Percentiles rank a stretch among this genome's conserved stretches.
These are phyloP conservation scores for Xenotilapia longispinis DNA, from an alignment of 2,113 vertebrate species.

Conservation along the genomic window DNA sequence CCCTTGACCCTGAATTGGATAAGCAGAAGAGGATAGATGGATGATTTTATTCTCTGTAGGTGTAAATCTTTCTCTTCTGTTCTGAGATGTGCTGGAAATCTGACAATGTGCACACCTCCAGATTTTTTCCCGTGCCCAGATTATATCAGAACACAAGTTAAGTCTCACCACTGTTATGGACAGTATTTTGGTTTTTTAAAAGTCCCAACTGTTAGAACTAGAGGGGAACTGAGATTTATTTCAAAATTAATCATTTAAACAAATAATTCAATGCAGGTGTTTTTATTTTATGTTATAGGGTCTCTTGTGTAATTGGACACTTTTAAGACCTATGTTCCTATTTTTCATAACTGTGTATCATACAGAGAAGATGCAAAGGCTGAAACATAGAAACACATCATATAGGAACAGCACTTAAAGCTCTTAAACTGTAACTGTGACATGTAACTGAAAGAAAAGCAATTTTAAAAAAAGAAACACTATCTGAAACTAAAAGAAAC, in stretches of 20 bases:
- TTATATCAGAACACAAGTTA: neutral
- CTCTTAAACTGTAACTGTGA: neutral
- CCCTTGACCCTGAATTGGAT: neutral
- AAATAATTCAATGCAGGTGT: neutral
- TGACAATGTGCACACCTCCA: neutral
- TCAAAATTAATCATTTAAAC: neutral
- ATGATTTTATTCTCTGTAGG: neutral
- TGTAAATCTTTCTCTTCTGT: neutral
- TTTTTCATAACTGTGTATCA: neutral
- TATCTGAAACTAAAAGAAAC: neutral
- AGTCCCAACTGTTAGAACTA: neutral
- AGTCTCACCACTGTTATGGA: neutral
- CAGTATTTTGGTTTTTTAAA: neutral
- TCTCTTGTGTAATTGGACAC: neutral
- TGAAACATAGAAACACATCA: neutral
- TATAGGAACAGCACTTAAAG: neutral
- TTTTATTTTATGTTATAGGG: neutral
- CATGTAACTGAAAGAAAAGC: neutral
- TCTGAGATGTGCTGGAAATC: neutral
- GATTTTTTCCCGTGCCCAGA: neutral
- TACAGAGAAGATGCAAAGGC: neutral
- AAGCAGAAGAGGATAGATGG: neutral
- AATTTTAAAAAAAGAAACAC: neutral
- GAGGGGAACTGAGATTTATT: neutral
- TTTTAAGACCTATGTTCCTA: neutral